Evolutionary conservation across 2,113 vertebrate genomes (phyloP), one percentile per base, ranked within the genome.

Genomic region (Campylomormyrus tamandua): DNA sequence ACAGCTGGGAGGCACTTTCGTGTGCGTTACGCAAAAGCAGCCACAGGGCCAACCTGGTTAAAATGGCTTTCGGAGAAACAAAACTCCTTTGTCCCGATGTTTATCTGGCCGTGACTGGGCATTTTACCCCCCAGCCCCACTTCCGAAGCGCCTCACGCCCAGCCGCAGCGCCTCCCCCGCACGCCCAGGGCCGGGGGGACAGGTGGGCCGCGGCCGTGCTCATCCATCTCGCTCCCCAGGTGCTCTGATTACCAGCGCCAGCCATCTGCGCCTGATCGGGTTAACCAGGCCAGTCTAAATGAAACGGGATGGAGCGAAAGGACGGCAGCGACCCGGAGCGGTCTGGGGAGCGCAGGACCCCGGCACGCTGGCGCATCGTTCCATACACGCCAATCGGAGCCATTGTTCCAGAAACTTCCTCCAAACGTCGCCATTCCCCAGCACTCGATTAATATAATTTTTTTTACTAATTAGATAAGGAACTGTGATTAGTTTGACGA

Each of bases 201-300:
- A 84, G 83, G 83, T 84, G 83, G 83, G 83, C 83, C 83, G n/a
- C 62, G 62, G 62, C n/a, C 27, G 62, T 27, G 27, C n/a, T 70
- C 62, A 70, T 11, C 62, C 62, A 70, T 70, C 83, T 45, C 45
- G 17, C 42, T 24, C 21, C 83, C 39, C 85, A 56, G 85, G 85
- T 56, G 50, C 45, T 15, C 50, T 31, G 83, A 19, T 48, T 42
- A 48, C 83, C 19, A 10, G 39, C 42, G 35, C 80, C 10, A 80
- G 35, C 35, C 74, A 80, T 80, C 74, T 42, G 35, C 74, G 35
- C 35, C 15, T 42, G 77, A 83, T 17, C 13, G 35, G 74, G 15
- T 80, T 42, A 80, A 35, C 39, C 27, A 42, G 5, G 74, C 0
- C 74, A 17, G 27, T 27, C n/a, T 66, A 10, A 66, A 66, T 66